Percentiles rank a stretch among this genome's conserved stretches.
These are phyloP conservation scores for Trissonchulus latispiculum DNA, from an alignment of 2,888 invertebrate genomes.

Conservation along the genomic window DNA sequence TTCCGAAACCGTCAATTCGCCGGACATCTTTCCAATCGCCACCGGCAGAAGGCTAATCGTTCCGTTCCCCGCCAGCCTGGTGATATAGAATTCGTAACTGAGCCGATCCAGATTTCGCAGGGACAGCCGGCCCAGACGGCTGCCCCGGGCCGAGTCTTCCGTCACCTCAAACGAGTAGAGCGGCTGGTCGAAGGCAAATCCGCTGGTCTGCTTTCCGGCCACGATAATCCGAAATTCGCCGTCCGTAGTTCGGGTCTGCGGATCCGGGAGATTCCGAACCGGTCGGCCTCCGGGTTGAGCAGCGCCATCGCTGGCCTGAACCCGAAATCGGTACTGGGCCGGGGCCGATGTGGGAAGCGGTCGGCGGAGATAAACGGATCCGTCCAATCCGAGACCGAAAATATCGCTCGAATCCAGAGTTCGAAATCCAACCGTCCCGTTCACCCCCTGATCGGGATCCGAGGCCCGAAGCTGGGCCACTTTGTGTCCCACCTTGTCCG, in stretches of 20 bases:
- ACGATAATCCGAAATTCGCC: not conserved
- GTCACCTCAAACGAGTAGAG: not conserved
- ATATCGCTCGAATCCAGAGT: conserved; percentile 47
- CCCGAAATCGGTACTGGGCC: not conserved
- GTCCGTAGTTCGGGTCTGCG: not conserved
- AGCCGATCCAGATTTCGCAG: not conserved
- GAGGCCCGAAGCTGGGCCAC: conserved; percentile 74
- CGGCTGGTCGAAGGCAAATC: not conserved
- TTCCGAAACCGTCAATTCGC: not conserved
- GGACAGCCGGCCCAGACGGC: not conserved
- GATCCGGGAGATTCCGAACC: too few species aligned
- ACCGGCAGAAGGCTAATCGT: not conserved
- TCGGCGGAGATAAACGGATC: not conserved
- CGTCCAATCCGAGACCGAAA: not conserved
- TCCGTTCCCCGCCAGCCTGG: not conserved
- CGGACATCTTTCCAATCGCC: not conserved
- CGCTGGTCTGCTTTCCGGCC: not conserved
- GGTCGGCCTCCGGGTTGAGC: not conserved
- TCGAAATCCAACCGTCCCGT: conserved; percentile 52
- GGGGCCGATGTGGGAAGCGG: not conserved
- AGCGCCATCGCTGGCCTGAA: not conserved
- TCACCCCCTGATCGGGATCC: conserved; percentile 57
- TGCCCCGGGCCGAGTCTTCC: conserved; percentile 3
- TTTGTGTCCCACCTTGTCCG: conserved; percentile 56
- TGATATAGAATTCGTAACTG: too few species aligned